A percentile compares a stretch with the other conserved stretches of the same genome.
phyloP scores from a whole-genome alignment of 2,888 invertebrate species.

The Scaptomyza tumidula region DNA sequence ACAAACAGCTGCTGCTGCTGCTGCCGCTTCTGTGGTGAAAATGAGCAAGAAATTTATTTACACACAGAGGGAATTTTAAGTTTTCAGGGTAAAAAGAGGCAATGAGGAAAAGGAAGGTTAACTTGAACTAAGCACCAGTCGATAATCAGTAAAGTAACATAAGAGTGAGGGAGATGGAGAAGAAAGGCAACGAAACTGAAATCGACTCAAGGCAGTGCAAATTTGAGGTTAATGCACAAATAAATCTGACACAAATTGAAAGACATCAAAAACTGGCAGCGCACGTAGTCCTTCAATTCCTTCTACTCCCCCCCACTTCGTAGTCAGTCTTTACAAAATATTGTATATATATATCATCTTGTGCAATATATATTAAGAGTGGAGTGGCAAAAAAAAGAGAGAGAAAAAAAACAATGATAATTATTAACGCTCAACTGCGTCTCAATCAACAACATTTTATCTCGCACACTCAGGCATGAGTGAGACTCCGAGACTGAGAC shows the following conservation, averaged over 20 bases:
- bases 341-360: slow-evolving; percentile 1
- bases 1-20: slow-evolving; percentile 59
- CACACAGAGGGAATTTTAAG: slow-evolving; percentile 51
- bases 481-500: neutral
- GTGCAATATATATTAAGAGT: slow-evolving; percentile 6
- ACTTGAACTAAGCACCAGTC: slow-evolving; percentile 32
- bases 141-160: slow-evolving; percentile 61
- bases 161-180: neutral
- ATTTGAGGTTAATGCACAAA: slow-evolving; percentile 76
- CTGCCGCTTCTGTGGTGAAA: slow-evolving; percentile 43
- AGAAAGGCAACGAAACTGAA: slow-evolving; percentile 28
- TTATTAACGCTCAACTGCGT: slow-evolving; percentile 77
- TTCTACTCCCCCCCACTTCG: neutral
- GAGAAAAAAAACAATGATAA: slow-evolving; percentile 58
- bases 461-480: slow-evolving; percentile 56
- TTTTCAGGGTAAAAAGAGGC: slow-evolving; percentile 1
- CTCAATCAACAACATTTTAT: slow-evolving; percentile 78
- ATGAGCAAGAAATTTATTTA: slow-evolving; percentile 71
- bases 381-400: slow-evolving; percentile 13
- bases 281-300: slow-evolving; percentile 41
- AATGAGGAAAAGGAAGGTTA: neutral
- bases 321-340: slow-evolving; percentile 1
- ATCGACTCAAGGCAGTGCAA: slow-evolving; percentile 67
- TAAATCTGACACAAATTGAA: slow-evolving; percentile 76
- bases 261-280: slow-evolving; percentile 67